Evolutionary conservation across 2,797 vertebrate genomes (phyloP).

Genomic region (Tauraco hartlaubi): DNA sequence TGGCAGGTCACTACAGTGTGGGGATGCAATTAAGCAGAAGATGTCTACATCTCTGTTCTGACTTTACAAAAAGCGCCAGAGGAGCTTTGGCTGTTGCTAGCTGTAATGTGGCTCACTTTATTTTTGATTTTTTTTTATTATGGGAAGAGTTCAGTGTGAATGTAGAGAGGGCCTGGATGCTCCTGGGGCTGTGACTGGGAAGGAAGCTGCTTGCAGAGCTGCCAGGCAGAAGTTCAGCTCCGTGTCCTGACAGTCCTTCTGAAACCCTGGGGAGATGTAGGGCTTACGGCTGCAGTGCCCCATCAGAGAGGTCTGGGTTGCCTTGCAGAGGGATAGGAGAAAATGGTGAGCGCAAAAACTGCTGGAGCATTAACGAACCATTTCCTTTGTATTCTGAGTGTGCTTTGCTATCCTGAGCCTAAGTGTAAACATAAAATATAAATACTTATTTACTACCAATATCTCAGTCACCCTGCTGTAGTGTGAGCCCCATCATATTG

Average conservation of each 20-base stretch:
- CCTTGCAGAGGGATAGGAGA: background rate
- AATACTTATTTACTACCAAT: background rate
- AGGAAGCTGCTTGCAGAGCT: rapidly evolving
- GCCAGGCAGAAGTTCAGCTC: background rate
- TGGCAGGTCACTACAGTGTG: background rate
- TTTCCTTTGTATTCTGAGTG: background rate
- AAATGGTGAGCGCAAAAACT: background rate
- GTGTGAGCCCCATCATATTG: background rate
- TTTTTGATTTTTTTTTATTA: background rate
- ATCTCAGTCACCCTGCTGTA: background rate
- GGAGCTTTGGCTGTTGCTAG: background rate
- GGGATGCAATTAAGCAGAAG: background rate
- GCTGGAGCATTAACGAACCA: background rate
- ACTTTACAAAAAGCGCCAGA: background rate
- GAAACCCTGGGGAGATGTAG: background rate
- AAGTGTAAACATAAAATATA: background rate
- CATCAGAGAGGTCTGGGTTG: background rate
- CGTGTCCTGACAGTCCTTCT: background rate
- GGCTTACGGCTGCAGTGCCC: rapidly evolving
- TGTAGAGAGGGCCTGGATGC: background rate
- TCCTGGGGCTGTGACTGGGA: background rate
- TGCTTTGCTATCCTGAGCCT: background rate
- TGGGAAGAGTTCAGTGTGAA: background rate
- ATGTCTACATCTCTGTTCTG: background rate
- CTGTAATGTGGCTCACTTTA: background rate